Evolutionary conservation across 1,140 invertebrate species (phyloP).

Genomic region (Drosophila malerkotliana): DNA sequence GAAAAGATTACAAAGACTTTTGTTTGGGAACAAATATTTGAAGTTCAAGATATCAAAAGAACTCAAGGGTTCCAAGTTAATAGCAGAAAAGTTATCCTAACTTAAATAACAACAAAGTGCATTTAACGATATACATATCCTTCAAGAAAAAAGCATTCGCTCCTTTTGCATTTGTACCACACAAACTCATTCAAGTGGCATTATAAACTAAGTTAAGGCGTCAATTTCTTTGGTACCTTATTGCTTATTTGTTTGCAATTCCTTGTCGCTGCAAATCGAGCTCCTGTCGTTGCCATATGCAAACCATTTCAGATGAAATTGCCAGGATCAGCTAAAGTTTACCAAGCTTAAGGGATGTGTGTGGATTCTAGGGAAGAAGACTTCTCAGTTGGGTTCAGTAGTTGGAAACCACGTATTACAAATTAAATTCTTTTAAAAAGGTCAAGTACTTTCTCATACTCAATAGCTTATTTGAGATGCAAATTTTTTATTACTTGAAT

Average conservation of each 20-base stretch:
- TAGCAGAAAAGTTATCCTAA: neutral
- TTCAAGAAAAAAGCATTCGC: no score
- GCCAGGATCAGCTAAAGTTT: neutral
- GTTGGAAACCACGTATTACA: no score
- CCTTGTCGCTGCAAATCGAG: conserved; percentile 46
- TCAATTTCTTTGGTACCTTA: conserved; percentile 73
- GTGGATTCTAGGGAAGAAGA: neutral
- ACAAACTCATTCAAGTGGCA: conserved; percentile 77
- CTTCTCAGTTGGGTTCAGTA: neutral
- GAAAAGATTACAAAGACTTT: conserved; percentile 11
- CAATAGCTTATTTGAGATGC: neutral
- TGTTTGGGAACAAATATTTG: neutral
- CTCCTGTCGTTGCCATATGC: conserved; percentile 29
- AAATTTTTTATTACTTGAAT: conserved; percentile 3
- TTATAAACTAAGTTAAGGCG: conserved; percentile 81
- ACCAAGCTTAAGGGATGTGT: neutral
- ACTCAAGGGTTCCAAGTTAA: neutral
- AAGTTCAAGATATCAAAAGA: no score
- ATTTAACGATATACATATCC: neutral
- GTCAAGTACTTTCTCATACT: neutral
- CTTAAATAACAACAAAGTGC: neutral
- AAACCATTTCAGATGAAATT: conserved; percentile 10
- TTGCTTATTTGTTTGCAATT: conserved; percentile 78
- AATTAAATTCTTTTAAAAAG: conserved; percentile 1
- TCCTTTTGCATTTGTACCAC: conserved; percentile 9